Evolutionary conservation across 2,888 invertebrate genomes (phyloP).

Genomic region (Lomographa bimaculata): DNA sequence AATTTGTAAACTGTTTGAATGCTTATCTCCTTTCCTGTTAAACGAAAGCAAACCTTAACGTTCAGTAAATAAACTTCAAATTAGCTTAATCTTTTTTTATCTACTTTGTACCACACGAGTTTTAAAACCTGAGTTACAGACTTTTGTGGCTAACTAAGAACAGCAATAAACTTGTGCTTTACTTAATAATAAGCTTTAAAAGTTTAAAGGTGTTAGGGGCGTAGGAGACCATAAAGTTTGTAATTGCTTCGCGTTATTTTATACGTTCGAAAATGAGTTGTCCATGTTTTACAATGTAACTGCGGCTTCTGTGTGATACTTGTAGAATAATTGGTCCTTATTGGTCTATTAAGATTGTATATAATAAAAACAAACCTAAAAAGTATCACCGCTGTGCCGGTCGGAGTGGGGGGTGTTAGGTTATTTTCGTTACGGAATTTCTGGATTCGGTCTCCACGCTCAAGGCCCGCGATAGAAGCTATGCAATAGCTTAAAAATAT

Average conservation of each 20-base stretch:
- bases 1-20: slow-evolving; percentile 49
- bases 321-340: no score
- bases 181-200: slow-evolving; percentile 16
- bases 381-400: no score
- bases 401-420: no score
- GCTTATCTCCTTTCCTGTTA: slow-evolving; percentile 23
- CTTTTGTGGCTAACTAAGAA: slow-evolving; percentile 19
- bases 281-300: slow-evolving; percentile 4
- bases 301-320: slow-evolving; percentile 26
- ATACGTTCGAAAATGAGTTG: slow-evolving; percentile 11
- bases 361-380: no score
- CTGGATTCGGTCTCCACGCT: no score
- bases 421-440: no score
- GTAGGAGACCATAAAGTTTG: slow-evolving; percentile 12
- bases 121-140: slow-evolving; percentile 11
- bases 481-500: no score
- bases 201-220: slow-evolving; percentile 21
- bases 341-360: no score
- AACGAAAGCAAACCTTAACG: slow-evolving; percentile 15
- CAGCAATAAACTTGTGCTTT: slow-evolving; percentile 14
- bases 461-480: no score
- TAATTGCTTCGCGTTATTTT: slow-evolving; percentile 7
- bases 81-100: neutral
- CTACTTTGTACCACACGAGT: slow-evolving; percentile 13
- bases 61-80: slow-evolving; percentile 1